These are phyloP conservation scores for Pilophorus perplexus DNA, from an alignment of 2,888 invertebrate genomes.

Conservation along the genomic window DNA sequence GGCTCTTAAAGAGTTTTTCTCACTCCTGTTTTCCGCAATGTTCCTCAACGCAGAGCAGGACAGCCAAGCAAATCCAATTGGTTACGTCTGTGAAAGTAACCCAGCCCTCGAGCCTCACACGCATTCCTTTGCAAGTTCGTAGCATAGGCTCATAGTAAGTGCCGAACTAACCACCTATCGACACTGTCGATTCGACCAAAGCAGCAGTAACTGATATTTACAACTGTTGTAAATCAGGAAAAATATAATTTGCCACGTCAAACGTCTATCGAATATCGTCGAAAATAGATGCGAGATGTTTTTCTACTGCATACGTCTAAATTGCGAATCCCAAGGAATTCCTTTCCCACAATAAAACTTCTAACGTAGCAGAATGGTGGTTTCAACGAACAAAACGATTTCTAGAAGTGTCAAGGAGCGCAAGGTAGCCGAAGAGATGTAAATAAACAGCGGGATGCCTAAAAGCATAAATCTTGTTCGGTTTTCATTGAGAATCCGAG, in stretches of 20 bases:
- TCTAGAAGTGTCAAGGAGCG: conserved; percentile 9
- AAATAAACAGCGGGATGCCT: conserved; percentile 25
- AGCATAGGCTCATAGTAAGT: too few species aligned
- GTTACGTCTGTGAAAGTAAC: conserved; percentile 37
- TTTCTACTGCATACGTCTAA: too few species aligned
- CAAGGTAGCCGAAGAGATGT: conserved; percentile 13
- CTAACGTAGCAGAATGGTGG: conserved; percentile 1
- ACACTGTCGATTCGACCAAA: too few species aligned
- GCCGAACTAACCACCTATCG: too few species aligned
- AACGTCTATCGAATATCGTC: too few species aligned
- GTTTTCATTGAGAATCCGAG: conserved; percentile 22
- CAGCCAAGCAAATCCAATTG: conserved; percentile 35
- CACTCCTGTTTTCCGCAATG: conserved; percentile 16
- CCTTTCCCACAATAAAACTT: conserved; percentile 32
- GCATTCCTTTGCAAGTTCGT: too few species aligned
- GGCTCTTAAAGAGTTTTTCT: too few species aligned
- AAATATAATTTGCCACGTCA: too few species aligned
- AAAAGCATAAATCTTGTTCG: conserved; percentile 31
- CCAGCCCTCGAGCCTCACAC: neutral
- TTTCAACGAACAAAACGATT: conserved; percentile 4
- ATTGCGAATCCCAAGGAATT: conserved; percentile 7
- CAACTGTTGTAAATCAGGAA: too few species aligned
- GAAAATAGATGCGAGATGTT: too few species aligned
- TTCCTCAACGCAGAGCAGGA: conserved; percentile 18
- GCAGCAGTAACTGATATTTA: too few species aligned